Percentiles rank a stretch among this genome's conserved stretches.
These are phyloP conservation scores for Metopia argyrocephala DNA, from an alignment of 2,888 invertebrate genomes.

Conservation along the genomic window DNA sequence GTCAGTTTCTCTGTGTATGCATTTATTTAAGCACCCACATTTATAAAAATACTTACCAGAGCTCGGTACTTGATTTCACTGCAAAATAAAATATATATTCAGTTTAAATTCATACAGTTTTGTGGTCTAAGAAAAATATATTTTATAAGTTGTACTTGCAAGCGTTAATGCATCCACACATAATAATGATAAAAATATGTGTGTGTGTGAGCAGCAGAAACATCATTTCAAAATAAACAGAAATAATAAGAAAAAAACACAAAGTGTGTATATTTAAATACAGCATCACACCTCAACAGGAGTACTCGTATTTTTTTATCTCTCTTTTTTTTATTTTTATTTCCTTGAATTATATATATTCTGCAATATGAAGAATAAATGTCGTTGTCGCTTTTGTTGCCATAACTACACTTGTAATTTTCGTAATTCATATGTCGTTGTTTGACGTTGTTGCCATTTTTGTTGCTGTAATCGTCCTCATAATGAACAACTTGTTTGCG, in stretches of 20 bases:
- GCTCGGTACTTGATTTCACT: too few species aligned
- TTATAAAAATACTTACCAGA: neutral
- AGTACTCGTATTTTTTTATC: neutral
- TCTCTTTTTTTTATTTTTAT: neutral
- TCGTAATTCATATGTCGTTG: neutral
- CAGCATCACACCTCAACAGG: constrained; percentile 3
- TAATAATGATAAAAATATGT: constrained; percentile 33
- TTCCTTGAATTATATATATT: neutral
- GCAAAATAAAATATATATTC: constrained; percentile 29
- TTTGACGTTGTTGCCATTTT: neutral
- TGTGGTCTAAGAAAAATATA: too few species aligned
- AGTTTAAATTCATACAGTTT: too few species aligned
- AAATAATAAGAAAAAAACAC: too few species aligned
- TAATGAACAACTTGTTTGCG: constrained; percentile 46
- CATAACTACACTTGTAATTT: constrained; percentile 8
- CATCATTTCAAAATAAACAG: too few species aligned
- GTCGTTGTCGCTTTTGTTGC: neutral
- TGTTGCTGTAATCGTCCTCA: neutral
- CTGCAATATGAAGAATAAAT: neutral
- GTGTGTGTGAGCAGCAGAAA: constrained; percentile 2
- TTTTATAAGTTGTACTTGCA: neutral
- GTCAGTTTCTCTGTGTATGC: too few species aligned
- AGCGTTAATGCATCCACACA: constrained; percentile 40
- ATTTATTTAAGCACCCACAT: too few species aligned
- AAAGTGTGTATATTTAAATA: neutral